phyloP scores from a whole-genome alignment of 1,140 invertebrate species.

The Zaprionus capensis region DNA sequence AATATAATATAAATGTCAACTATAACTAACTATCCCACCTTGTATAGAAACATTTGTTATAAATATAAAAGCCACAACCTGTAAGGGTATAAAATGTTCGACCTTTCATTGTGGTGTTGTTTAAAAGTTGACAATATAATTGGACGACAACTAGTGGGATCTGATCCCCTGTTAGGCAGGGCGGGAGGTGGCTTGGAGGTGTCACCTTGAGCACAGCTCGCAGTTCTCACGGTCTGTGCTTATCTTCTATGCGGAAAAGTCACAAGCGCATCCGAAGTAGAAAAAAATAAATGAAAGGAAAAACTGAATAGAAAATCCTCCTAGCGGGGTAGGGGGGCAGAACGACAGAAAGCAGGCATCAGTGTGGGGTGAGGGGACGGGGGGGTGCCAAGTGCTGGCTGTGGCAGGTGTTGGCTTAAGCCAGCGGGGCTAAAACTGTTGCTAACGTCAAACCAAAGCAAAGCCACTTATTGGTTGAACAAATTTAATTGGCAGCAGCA shows the following conservation, averaged over 20 bases:
- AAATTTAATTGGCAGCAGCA: conserved; percentile 66
- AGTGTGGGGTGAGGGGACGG: not conserved
- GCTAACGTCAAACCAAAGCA: conserved; percentile 54
- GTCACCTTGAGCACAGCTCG: not conserved
- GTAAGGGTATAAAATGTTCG: no score
- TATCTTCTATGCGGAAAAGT: conserved; percentile 3
- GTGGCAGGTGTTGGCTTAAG: conserved; percentile 25
- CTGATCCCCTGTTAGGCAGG: not conserved
- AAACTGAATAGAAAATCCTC: not conserved
- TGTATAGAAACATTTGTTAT: no score
- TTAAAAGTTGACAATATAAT: not conserved
- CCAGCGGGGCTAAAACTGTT: conserved; percentile 39
- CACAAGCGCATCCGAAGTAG: not conserved
- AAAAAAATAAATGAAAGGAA: not conserved
- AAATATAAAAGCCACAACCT: no score
- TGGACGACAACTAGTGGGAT: not conserved
- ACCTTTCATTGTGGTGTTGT: not conserved
- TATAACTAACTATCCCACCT: no score
- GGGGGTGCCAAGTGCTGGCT: not conserved
- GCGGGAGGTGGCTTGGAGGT: not conserved
- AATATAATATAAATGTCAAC: no score
- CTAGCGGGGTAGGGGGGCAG: not conserved
- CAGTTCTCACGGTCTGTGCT: not conserved
- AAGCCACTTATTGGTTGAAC: conserved; percentile 64
- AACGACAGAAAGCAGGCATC: not conserved